Evolutionary conservation across 2,113 vertebrate species (phyloP).

Genomic region (Acrocephalus kingi): DNA sequence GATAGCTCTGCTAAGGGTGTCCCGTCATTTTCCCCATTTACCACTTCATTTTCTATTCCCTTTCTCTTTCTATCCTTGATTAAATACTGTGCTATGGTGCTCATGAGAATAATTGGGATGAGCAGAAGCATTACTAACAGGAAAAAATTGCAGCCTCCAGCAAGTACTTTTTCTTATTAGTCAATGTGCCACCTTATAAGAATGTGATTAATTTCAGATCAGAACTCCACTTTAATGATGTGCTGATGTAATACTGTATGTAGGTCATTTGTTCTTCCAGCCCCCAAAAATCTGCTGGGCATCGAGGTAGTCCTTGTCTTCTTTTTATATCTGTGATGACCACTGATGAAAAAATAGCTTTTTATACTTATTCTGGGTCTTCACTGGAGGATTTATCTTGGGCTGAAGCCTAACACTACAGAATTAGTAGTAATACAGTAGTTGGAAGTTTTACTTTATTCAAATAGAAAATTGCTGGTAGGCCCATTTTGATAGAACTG

Average conservation of each 20-base stretch:
- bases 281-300: not conserved
- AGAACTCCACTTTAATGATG: constrained; percentile 50
- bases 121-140: constrained; percentile 67
- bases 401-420: not conserved
- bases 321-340: not conserved
- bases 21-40: not conserved
- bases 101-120: constrained; percentile 66
- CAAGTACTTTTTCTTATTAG: constrained; percentile 63
- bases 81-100: constrained; percentile 49
- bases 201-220: constrained; percentile 63
- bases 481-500: not conserved
- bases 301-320: not conserved
- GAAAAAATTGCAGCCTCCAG: constrained; percentile 63
- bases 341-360: not conserved
- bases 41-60: constrained; percentile 57
- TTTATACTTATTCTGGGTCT: not conserved
- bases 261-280: constrained; percentile 28
- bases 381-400: not conserved
- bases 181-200: constrained; percentile 49
- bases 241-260: not conserved
- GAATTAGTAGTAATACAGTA: not conserved
- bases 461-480: not conserved
- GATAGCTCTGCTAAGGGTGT: constrained; percentile 10
- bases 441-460: not conserved
- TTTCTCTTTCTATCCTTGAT: constrained; percentile 58